Base-by-base conservation (phyloP, 35 echinoderm and acorn worm species). In the Apostichopus californicus region DNA sequence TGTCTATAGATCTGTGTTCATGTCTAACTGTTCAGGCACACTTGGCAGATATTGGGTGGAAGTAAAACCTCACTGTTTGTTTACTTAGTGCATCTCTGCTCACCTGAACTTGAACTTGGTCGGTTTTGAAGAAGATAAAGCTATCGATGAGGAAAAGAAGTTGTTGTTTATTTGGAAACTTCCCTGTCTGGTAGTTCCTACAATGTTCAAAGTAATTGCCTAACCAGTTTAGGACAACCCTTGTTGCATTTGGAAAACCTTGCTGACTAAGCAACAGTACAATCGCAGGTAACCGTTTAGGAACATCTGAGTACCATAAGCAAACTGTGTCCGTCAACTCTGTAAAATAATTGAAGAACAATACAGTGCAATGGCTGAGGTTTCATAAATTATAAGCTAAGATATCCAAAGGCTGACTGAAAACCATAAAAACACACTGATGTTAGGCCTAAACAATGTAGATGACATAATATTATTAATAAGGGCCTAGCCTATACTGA, bases 161-260 rank as follows among this genome's bases (percentile, higher is more conserved):
- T 56, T 92, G 91, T 5, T 95, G 92, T 23, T 92, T 93, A 73
- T 98, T 98, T 9, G 96, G 96, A 28, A 98, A 98, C 73, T 98
- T 98, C 26, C 96, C 96, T 0, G 94, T 91, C n/a, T 94, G 96
- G 78, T 95, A 98, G 52, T 98, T 98, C 84, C 95, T 78, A 81
- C 94, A 98, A 53, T 98, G 96, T 22, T 93, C 87, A 86, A 98
- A 98, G 88, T 98, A 98, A 0, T 87, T 78, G 54, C 92, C 81
- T 5, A 98, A 75, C 96, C 96, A 98, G 25, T 78, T 83, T 2
- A 98, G 90, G 23, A 98, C 87, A 13, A 87, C 84, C 5, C 78
- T 81, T 17, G 94, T 95, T 9, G 96, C 96, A n/a, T 89, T 8
- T 8, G 96, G 96, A 73, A 94, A 95, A 15, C 92, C 94, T 63